Evolutionary conservation across 2,797 vertebrate genomes (phyloP).

Genomic region (Neosilurus hyrtlii): DNA sequence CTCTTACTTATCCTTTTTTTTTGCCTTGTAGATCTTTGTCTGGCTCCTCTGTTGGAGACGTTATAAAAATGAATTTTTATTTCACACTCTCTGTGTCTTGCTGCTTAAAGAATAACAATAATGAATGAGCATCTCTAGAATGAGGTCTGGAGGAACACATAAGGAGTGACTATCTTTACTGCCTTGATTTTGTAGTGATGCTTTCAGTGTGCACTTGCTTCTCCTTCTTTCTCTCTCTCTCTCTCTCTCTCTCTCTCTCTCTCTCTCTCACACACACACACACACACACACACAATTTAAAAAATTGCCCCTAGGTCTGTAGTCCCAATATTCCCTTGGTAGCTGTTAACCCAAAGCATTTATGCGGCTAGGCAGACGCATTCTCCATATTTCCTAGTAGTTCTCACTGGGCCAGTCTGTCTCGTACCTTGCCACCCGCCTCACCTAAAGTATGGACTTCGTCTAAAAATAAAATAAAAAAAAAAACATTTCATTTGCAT

Average conservation of each 20-base stretch:
- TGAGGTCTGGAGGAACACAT: constrained; percentile 64
- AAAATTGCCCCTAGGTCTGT: constrained; percentile 41
- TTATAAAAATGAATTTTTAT: constrained; percentile 66
- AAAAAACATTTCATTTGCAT: constrained; percentile 57
- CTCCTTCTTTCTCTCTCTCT: background rate
- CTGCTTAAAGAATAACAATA: constrained; percentile 64
- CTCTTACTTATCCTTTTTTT: constrained; percentile 17
- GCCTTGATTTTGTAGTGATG: constrained; percentile 44
- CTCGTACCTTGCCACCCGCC: constrained; percentile 2
- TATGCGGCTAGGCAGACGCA: constrained; percentile 52
- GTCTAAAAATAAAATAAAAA: constrained; percentile 21
- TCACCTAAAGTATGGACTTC: constrained; percentile 20
- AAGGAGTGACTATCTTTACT: constrained; percentile 61
- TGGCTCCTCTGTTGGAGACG: constrained; percentile 59
- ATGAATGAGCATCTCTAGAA: constrained; percentile 72
- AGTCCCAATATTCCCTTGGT: constrained; percentile 64
- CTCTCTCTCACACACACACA: too few relatives aligned
- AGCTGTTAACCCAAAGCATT: constrained; percentile 70
- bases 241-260: constrained; percentile 41
- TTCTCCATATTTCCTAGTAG: constrained; percentile 63
- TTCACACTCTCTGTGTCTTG: constrained; percentile 52
- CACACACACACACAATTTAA: constrained; percentile 28
- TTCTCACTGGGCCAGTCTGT: constrained; percentile 23
- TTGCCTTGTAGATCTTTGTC: constrained; percentile 74
- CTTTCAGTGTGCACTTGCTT: constrained; percentile 18